A percentile compares a stretch with the other conserved stretches of the same genome.
Evolutionary conservation across 2,797 vertebrate species (phyloP).

Genomic region (Morelia viridis): DNA sequence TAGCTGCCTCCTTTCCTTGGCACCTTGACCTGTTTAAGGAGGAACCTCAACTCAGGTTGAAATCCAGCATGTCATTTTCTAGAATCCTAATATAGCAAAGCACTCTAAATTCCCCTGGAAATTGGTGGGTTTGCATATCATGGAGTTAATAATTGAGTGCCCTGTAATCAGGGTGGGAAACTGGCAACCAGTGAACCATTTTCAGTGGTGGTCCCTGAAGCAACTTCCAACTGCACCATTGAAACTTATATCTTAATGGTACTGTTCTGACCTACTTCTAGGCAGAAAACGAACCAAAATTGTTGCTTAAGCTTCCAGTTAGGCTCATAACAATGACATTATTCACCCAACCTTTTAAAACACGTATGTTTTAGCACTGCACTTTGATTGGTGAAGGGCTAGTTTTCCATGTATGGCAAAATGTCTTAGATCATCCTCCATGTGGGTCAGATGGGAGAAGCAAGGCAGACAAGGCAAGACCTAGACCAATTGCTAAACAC

Average conservation of each 20-base stretch:
- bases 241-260: background rate
- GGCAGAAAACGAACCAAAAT: background rate
- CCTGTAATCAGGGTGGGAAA: background rate
- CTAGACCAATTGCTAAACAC: background rate
- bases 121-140: background rate
- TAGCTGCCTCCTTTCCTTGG: background rate
- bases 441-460: background rate
- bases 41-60: background rate
- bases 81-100: background rate
- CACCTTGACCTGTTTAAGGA: background rate
- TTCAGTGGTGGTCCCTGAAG: background rate
- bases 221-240: background rate
- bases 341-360: background rate
- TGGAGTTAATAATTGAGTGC: background rate
- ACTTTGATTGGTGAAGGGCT: background rate
- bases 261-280: background rate
- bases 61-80: background rate
- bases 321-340: background rate
- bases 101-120: background rate
- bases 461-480: background rate
- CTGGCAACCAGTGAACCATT: background rate
- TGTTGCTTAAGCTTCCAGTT: background rate
- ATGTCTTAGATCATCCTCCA: background rate
- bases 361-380: background rate
- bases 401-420: background rate